Evolutionary conservation across 1,140 invertebrate genomes (phyloP).

Genomic region (Sycophaga agraensis): DNA sequence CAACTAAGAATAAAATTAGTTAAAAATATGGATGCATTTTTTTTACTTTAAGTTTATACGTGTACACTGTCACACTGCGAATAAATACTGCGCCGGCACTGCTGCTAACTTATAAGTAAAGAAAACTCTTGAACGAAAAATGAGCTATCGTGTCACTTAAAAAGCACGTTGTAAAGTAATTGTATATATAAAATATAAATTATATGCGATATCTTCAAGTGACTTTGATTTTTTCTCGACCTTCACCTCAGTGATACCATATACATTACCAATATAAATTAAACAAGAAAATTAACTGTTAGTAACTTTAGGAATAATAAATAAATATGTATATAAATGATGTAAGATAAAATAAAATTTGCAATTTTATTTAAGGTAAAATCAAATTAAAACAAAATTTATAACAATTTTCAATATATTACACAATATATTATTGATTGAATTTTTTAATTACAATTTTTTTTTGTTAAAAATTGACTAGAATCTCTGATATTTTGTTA

Average conservation of each 20-base stretch:
- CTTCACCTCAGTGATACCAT: background rate
- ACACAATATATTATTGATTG: too few species aligned
- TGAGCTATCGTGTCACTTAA: slow-evolving; percentile 31
- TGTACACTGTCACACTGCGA: background rate
- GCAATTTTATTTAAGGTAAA: too few species aligned
- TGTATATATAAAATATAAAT: slow-evolving; percentile 58
- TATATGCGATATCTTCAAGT: slow-evolving; percentile 47
- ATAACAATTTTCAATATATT: too few species aligned
- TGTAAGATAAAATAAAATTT: too few species aligned
- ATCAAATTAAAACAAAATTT: too few species aligned
- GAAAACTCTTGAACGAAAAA: background rate
- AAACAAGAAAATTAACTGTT: background rate
- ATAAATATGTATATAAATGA: slow-evolving; percentile 1
- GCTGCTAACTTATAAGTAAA: background rate
- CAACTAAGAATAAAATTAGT: too few species aligned
- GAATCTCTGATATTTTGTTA: too few species aligned
- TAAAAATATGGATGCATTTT: too few species aligned
- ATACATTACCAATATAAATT: too few species aligned
- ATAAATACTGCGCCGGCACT: background rate
- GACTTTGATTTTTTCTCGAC: background rate
- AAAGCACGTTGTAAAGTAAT: slow-evolving; percentile 57
- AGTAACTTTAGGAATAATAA: background rate
- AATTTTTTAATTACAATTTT: too few species aligned
- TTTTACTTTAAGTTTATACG: slow-evolving; percentile 17
- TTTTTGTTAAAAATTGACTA: too few species aligned